Conservation (phyloP, 92 coral and sea anemone species). For the Pocillopora meandrina region DNA sequence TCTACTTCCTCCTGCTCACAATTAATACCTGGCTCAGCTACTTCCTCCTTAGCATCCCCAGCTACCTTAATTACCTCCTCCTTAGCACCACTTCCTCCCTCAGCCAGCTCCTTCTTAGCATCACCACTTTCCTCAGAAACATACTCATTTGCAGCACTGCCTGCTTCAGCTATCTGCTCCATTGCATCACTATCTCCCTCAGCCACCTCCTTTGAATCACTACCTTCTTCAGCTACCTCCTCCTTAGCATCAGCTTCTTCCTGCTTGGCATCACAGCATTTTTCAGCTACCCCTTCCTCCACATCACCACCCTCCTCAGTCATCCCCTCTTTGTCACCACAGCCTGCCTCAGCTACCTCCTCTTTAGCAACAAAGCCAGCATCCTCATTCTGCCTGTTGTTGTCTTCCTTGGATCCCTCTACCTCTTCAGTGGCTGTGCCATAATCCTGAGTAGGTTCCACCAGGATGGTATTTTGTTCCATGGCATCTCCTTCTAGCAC, state of each 20-base stretch:
- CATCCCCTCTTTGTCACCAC: slow-evolving; percentile 24
- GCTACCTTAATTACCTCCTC: background rate
- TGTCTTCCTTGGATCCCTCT: slow-evolving; percentile 4
- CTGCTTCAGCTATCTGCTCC: slow-evolving; percentile 1
- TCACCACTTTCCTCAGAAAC: slow-evolving; percentile 2
- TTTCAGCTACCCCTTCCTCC: slow-evolving; percentile 25
- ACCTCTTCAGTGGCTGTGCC: background rate
- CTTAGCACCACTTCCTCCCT: slow-evolving; percentile 8
- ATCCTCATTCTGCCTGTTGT: background rate
- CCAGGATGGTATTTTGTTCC: slow-evolving; percentile 20
- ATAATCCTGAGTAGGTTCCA: background rate
- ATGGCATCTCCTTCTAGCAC: background rate
- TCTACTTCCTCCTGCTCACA: slow-evolving; percentile 36
- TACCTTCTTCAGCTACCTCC: background rate
- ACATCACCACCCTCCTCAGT: slow-evolving; percentile 1
- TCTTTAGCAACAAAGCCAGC: background rate
- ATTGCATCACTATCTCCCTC: slow-evolving; percentile 15
- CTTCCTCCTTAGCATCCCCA: slow-evolving; percentile 21
- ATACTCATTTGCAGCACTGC: slow-evolving; percentile 1
- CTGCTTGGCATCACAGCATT: background rate
- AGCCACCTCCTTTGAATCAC: background rate
- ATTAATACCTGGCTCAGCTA: background rate
- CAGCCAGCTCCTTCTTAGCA: background rate
- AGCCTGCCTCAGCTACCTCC: background rate
- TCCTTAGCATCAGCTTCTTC: slow-evolving; percentile 21